Evolutionary conservation across 1,140 invertebrate species (phyloP), one percentile per base, ranked within the genome.

Genomic region (Euwallacea similis): DNA sequence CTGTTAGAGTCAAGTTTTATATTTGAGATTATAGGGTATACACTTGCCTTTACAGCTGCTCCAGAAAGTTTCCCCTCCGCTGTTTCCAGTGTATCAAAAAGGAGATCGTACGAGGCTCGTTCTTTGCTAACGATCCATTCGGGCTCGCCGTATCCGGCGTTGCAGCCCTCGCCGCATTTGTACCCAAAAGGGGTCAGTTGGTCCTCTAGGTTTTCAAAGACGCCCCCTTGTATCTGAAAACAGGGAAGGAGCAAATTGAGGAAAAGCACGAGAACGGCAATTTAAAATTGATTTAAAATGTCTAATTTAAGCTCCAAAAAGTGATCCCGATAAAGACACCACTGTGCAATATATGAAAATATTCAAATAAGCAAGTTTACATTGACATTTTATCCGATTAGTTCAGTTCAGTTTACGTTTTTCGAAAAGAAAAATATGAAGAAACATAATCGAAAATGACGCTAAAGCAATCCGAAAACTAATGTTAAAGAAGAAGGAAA

Each of bases 61-160:
- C 97, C 97, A 44, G 93, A 93, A 70, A 99, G 89, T 85, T 98
- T 98, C 61, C 95, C 96, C 84, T 98, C 93, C 63, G 91, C 85
- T 42, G 96, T 97, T 71, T 87, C 88, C 42, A 99, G 87, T 47
- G 84, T 86, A 61, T 93, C 85, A 84, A 99, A 99, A 15, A 94
- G 86, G 41, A 90, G 84, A 84, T 99, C 97, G 82, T 94, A 97
- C 78, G 89, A 84, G 13, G 84, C 87, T 78, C 94, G 90, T 70
- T 97, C 93, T 79, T 94, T 93, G 76, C 89, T 89, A 70, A 98
- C 96, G 74, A 99, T 93, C 98, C 98, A 99, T 80, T 98, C 95
- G 56, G 90, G 88, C 83, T 99, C 97, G 10, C 96, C 95, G 71
- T 90, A 89, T 43, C 96, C 97, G 46, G 95, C 96, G 84, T 99